Conservation (phyloP, 2,888 invertebrate species). For the Dicranocentrus wangi region DNA sequence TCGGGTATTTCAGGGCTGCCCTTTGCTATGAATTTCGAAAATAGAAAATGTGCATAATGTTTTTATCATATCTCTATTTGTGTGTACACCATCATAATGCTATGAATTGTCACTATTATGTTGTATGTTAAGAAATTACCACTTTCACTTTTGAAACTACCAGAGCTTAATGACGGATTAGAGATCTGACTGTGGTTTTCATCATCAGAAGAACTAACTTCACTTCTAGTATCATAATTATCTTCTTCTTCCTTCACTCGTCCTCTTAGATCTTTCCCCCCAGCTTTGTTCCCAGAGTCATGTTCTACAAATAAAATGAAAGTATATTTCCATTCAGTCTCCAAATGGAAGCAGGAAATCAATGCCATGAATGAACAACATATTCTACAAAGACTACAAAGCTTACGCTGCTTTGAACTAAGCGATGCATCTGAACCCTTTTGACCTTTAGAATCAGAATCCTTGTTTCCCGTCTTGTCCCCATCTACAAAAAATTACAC, state of each 20-base stretch:
- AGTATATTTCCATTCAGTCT: not conserved
- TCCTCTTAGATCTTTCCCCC: slow-evolving; percentile 23
- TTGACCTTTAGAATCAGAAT: slow-evolving; percentile 42
- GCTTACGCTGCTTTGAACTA: slow-evolving; percentile 38
- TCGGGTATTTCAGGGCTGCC: slow-evolving; percentile 56
- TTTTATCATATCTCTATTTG: too few relatives aligned
- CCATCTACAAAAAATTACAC: slow-evolving; percentile 8
- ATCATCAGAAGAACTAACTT: slow-evolving; percentile 87
- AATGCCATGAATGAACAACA: too few relatives aligned
- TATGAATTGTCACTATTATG: too few relatives aligned
- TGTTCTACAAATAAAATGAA: slow-evolving; percentile 25
- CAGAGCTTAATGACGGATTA: slow-evolving; percentile 70
- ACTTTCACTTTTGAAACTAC: slow-evolving; percentile 70
- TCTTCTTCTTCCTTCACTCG: slow-evolving; percentile 67
- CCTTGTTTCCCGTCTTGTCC: slow-evolving; percentile 40
- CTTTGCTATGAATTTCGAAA: slow-evolving; percentile 16
- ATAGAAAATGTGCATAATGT: not conserved
- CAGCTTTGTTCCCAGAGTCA: slow-evolving; percentile 46
- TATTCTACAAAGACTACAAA: too few relatives aligned
- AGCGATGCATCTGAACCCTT: slow-evolving; percentile 36
- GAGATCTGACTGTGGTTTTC: slow-evolving; percentile 76
- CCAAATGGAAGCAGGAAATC: not conserved
- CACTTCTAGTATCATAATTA: slow-evolving; percentile 87
- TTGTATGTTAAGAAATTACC: too few relatives aligned
- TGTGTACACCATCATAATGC: too few relatives aligned